phyloP scores from a whole-genome alignment of 2,113 vertebrate species.

The Callorhinus ursinus region DNA sequence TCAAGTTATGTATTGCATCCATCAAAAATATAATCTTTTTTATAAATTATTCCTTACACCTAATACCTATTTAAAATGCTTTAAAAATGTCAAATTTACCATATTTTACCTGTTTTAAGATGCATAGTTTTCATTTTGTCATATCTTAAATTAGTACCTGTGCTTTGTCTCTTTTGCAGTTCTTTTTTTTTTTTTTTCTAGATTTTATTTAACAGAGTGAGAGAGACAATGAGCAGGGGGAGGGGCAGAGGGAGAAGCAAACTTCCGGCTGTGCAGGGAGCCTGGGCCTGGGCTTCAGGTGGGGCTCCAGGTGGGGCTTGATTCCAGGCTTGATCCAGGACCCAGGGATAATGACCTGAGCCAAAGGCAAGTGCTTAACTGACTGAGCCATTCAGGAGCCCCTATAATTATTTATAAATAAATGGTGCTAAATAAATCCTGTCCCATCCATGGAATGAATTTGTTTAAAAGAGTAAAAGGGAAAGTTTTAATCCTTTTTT shows the following conservation, averaged over 20 bases:
- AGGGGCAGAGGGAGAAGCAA: background rate
- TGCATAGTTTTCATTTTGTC: background rate
- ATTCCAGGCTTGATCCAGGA: background rate
- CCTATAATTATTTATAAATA: background rate
- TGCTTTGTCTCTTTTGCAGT: background rate
- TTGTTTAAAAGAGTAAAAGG: background rate
- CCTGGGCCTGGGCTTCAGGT: background rate
- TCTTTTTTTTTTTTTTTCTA: background rate
- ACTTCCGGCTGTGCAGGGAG: background rate
- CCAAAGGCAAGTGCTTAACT: background rate
- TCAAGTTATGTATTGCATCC: background rate
- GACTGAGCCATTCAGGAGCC: background rate
- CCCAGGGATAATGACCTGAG: background rate
- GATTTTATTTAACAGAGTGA: background rate
- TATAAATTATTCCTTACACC: background rate
- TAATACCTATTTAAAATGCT: background rate
- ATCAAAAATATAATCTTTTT: background rate
- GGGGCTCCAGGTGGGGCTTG: background rate
- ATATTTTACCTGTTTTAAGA: background rate
- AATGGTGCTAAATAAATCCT: background rate
- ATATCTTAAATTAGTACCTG: background rate
- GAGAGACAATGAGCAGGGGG: background rate
- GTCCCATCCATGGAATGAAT: background rate
- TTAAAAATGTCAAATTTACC: background rate
- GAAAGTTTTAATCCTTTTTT: background rate